Evolutionary conservation across 92 coral and sea anemone genomes (phyloP).

Genomic region (Parazoanthus atlanticus): DNA sequence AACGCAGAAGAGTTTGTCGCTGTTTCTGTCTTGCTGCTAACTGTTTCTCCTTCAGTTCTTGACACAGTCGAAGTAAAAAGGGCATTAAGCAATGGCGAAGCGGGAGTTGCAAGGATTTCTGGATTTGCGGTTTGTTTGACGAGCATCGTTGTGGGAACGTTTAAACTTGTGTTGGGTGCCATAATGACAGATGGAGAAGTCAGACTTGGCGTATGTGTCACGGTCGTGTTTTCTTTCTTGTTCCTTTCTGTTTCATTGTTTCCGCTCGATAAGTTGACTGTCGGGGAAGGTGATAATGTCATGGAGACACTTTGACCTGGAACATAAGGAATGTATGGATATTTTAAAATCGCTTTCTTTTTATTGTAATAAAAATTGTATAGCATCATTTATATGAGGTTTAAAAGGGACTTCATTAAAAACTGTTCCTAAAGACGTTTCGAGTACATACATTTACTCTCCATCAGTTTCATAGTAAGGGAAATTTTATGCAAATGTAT

Average conservation of each 20-base stretch:
- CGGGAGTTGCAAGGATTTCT: background rate
- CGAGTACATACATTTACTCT: too few relatives aligned
- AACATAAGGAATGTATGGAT: background rate
- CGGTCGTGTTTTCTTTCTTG: background rate
- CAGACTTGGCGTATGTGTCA: background rate
- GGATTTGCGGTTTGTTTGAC: background rate
- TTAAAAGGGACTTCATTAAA: too few relatives aligned
- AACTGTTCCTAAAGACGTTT: too few relatives aligned
- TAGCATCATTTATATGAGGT: too few relatives aligned
- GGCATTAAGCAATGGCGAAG: too few relatives aligned
- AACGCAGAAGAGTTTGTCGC: background rate
- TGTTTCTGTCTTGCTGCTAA: background rate
- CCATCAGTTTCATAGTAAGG: too few relatives aligned
- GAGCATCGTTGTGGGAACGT: background rate
- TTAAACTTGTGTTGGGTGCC: background rate
- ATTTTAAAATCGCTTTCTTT: background rate
- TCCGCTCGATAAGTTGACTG: background rate
- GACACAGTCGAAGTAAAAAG: background rate
- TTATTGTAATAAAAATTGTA: too few relatives aligned
- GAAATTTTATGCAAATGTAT: too few relatives aligned
- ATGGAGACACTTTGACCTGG: background rate
- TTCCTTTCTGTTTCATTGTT: background rate
- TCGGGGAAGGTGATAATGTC: background rate
- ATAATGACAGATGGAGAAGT: background rate
- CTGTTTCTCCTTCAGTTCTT: background rate